Evolutionary conservation across 1,140 invertebrate genomes (phyloP), one percentile per base, ranked within the genome.

Genomic region (Aphaenogaster ashmeadi): DNA sequence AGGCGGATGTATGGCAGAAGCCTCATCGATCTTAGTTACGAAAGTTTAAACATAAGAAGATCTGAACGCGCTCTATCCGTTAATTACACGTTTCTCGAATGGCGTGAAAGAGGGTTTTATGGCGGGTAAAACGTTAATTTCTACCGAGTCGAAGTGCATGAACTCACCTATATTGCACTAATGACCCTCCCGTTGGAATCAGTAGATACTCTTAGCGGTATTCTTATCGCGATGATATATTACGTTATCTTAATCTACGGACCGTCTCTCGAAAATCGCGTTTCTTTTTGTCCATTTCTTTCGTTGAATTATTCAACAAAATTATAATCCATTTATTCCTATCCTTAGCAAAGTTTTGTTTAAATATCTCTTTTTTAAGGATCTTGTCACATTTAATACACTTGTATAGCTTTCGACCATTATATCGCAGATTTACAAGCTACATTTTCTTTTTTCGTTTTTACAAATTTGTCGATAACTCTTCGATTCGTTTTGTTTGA

Each of bases 11-110:
- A 52, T 67, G 44, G 60, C 77, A 18, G 36, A 54, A 54, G 64
- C 66, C n/a, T 71, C 66, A 81, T 81, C 66, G 64, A 71, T 81
- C 66, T 81, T 81, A 81, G 79, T 81, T 81, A 67, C 79, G 38
- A 56, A 81, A 81, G 79, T 81, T 81, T 54, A 81, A 81, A 81
- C 66, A 27, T 81, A 81, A 81, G 50, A 54, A 81, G 21, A 60
- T 56, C 47, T 18, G 36, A 69, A 81, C 64, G 78, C 36, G 44
- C 78, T 27, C 27, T 81, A 56, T 81, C 36, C 64, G 79, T 71
- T 71, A 81, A 81, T 81, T 81, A 71, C 79, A 81, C 50, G 66
- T 81, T 81, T 71, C 79, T 71, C 41, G 36, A 71, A 71, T 67
- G 66, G 50, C 21, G 66, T 56, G 47, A 81, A 81, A 81, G 66